Evolutionary conservation across 2,888 invertebrate species (phyloP), one percentile per base, ranked within the genome.

Genomic region (Clitarchus hookeri): DNA sequence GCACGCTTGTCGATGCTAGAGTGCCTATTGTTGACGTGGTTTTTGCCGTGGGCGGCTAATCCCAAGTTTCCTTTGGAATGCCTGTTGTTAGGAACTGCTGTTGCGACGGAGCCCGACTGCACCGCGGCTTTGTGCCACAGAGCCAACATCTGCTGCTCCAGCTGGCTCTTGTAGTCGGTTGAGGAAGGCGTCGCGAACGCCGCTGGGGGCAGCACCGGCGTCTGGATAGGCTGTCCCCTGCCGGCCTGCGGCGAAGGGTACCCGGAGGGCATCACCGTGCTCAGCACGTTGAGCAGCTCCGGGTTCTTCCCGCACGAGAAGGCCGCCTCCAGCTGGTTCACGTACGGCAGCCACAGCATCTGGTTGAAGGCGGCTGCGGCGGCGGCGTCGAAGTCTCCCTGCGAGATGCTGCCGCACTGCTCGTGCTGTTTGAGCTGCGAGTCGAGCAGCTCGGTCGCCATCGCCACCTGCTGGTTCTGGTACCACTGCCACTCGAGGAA

Each of bases 271-370:
- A 89, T 88, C 0, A 90, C 88, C 88, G 93, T 91, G 88, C 92
- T 93, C 79, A 94, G 90, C 89, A 93, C 88, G 0, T 88, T 86
- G 77, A 90, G 87, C 78, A 90, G 87, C 44, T 90, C 90, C 83
- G 91, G 86, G 90, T 91, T 88, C 90, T 91, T 91, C 90, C 92
- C 89, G 92, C 92, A 93, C 91, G 92, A 93, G 19, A 82, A 93
- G 9, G 90, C 89, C 13, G 93, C 93, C 89, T 95, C 94, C 86
- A 95, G 90, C 89, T 94, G 94, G 89, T 93, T 93, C 82, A 95
- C 90, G 89, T 96, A 96, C 0, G 96, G 96, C 85, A 96, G 91
- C 96, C 95, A 96, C 88, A 95, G 90, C 95, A 96, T 95, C 90
- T 95, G 95, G 89, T 94, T 95, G 84, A 96, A 92, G 4, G 95